phyloP scores from a whole-genome alignment of 1,140 invertebrate genomes.

The Leptonema lineaticorne region DNA sequence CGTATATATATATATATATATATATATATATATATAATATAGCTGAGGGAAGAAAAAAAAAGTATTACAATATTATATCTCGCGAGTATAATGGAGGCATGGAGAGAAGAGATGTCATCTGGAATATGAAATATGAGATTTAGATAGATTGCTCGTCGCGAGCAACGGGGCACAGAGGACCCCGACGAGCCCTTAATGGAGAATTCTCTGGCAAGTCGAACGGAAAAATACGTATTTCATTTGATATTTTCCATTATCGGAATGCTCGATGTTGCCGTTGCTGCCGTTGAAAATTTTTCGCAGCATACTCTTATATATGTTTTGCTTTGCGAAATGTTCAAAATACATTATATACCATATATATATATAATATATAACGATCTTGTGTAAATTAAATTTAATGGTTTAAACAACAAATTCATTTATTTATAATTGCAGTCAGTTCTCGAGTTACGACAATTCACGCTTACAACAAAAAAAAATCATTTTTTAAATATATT shows the following conservation, averaged over 20 bases:
- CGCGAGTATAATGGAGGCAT: constrained; percentile 40
- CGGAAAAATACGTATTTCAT: constrained; percentile 41
- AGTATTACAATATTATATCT: constrained; percentile 40
- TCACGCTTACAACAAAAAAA: no score
- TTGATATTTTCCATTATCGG: constrained; percentile 31
- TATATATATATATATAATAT: neutral
- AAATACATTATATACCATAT: no score
- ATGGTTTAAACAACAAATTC: no score
- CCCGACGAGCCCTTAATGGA: constrained; percentile 29
- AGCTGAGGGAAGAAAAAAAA: neutral
- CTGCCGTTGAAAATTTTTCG: no score
- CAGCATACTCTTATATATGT: neutral
- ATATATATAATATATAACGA: no score
- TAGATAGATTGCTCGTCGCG: constrained; percentile 41
- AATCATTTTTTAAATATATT: no score
- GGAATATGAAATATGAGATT: constrained; percentile 44
- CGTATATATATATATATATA: no score
- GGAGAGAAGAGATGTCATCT: constrained; percentile 37
- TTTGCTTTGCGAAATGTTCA: neutral
- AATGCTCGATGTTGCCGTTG: no score
- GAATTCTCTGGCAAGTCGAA: constrained; percentile 34
- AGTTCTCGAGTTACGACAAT: no score
- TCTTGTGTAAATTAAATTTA: no score
- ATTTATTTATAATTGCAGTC: no score
- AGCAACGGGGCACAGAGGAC: neutral